Conservation (phyloP, 2,113 vertebrate species). For the Crotalus tigris region DNA sequence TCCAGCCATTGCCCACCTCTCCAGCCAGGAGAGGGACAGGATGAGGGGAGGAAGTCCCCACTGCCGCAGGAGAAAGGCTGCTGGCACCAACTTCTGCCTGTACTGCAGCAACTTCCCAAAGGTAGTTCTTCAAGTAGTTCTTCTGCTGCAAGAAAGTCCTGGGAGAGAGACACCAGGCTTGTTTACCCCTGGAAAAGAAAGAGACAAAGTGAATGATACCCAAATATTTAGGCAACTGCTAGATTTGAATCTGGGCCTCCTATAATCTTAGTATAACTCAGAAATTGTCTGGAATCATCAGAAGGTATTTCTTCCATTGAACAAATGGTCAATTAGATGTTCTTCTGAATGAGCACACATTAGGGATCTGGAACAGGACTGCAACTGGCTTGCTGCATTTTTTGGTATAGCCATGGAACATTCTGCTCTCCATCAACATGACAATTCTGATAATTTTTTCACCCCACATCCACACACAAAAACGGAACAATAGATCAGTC, state of each 20-base stretch:
- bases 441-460: not conserved
- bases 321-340: not conserved
- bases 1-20: slow-evolving; percentile 7
- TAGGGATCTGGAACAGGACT: not conserved
- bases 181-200: not conserved
- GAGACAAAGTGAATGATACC: not conserved
- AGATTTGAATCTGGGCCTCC: not conserved
- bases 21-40: not conserved
- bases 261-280: not conserved
- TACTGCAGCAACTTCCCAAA: not conserved
- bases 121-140: not conserved
- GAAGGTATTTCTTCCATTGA: not conserved
- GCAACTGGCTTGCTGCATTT: not conserved
- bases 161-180: not conserved
- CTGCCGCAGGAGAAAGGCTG: not conserved
- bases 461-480: not conserved
- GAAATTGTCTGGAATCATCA: not conserved
- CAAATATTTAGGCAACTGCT: not conserved
- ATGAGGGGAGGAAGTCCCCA: not conserved
- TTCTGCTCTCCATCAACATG: not conserved
- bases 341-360: not conserved
- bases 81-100: not conserved
- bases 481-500: not conserved
- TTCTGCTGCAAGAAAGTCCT: not conserved
- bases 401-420: not conserved